These are phyloP conservation scores for Amiota minor DNA, from an alignment of 2,888 invertebrate species.

Conservation along the genomic window DNA sequence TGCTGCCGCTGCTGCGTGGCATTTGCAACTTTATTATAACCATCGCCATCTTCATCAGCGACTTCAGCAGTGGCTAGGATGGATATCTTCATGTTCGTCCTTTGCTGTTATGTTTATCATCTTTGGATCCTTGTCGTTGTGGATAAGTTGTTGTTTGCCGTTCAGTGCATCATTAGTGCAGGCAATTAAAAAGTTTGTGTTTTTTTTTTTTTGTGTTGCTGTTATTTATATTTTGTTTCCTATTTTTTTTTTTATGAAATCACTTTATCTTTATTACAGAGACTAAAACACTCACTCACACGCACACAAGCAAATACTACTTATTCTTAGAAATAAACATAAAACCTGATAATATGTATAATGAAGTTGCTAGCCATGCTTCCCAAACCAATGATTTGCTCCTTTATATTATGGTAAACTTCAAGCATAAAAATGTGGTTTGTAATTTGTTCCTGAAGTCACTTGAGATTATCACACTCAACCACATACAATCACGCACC, in stretches of 20 bases:
- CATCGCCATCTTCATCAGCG: neutral
- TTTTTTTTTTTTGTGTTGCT: neutral
- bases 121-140: neutral
- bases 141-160: neutral
- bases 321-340: conserved; percentile 59
- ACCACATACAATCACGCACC: neutral
- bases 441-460: conserved; percentile 18
- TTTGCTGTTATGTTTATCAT: neutral
- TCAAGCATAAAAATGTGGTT: conserved; percentile 15
- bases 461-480: conserved; percentile 27
- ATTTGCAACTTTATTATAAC: conserved; percentile 29
- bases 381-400: conserved; percentile 1
- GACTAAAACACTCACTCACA: conserved; percentile 12
- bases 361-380: neutral
- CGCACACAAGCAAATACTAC: neutral
- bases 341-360: conserved; percentile 52
- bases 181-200: conserved; percentile 61
- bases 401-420: neutral
- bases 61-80: neutral
- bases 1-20: conserved; percentile 30
- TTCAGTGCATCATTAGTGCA: conserved; percentile 66
- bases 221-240: neutral
- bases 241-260: conserved; percentile 54
- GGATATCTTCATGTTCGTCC: neutral
- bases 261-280: conserved; percentile 62